A percentile compares a stretch with the other conserved stretches of the same genome.
These are phyloP conservation scores for Onthophagus sagittarius DNA, from an alignment of 2,888 invertebrate genomes.

Conservation along the genomic window DNA sequence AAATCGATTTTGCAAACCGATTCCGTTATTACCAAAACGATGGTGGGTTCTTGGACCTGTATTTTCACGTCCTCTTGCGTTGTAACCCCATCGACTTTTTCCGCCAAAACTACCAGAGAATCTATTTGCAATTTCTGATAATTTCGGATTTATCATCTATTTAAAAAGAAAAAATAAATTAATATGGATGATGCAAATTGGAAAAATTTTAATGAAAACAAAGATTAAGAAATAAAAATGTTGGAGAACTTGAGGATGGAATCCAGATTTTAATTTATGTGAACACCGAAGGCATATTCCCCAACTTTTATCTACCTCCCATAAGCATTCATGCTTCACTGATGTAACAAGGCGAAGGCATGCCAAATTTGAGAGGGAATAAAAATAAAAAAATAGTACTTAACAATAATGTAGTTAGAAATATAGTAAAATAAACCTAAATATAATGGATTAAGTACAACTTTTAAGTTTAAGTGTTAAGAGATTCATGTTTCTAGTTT, in stretches of 20 bases:
- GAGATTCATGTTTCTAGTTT: too few relatives aligned
- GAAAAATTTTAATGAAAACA: too few relatives aligned
- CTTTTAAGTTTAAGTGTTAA: too few relatives aligned
- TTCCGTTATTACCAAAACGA: constrained; percentile 31
- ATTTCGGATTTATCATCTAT: constrained; percentile 79
- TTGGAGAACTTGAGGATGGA: constrained; percentile 62
- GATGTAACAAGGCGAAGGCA: constrained; percentile 60
- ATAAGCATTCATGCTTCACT: constrained; percentile 72
- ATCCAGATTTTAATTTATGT: constrained; percentile 65
- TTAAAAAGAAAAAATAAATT: constrained; percentile 30
- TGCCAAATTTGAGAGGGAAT: constrained; percentile 76
- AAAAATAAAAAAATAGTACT: too few relatives aligned
- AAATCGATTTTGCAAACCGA: constrained; percentile 15
- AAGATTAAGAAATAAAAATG: constrained; percentile 26
- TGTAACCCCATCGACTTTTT: constrained; percentile 54
- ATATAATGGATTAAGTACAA: too few relatives aligned
- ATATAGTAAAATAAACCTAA: too few relatives aligned
- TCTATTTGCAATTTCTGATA: constrained; percentile 73
- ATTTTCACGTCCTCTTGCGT: constrained; percentile 43
- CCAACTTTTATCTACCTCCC: constrained; percentile 62
- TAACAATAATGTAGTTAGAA: too few relatives aligned
- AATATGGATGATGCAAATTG: too few relatives aligned
- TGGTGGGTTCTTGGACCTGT: constrained; percentile 37
- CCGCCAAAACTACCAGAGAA: constrained; percentile 55
- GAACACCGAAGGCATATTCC: constrained; percentile 78